A percentile compares a stretch with the other conserved stretches of the same genome.
Conservation (phyloP, 2,113 vertebrate species). For the Psilopogon haemacephalus region DNA sequence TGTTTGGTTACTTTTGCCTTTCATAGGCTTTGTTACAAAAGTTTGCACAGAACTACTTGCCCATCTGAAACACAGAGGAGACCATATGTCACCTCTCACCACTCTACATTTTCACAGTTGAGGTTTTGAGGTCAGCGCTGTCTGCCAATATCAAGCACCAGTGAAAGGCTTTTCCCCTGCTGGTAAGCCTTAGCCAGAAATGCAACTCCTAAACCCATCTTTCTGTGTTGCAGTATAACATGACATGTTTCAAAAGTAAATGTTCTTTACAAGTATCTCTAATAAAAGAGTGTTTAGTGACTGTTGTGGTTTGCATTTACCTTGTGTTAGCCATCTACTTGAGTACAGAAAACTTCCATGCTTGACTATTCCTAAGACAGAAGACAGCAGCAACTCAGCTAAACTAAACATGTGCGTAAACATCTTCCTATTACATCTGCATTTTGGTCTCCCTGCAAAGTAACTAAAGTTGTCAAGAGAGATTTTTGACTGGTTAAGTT, state of each 20-base stretch:
- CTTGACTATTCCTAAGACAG: conserved; percentile 37
- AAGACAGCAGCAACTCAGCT: conserved; percentile 25
- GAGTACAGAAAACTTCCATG: conserved; percentile 40
- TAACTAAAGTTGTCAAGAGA: conserved; percentile 27
- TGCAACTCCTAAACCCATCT: background rate
- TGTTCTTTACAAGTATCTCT: background rate
- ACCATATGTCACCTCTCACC: background rate
- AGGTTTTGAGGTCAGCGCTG: conserved; percentile 13
- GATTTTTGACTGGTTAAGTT: background rate
- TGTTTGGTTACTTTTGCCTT: background rate
- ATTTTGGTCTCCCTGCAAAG: conserved; percentile 4
- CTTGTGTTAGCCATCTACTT: background rate
- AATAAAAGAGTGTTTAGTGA: background rate
- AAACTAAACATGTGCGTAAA: conserved; percentile 53
- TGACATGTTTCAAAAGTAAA: background rate
- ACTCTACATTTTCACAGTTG: background rate
- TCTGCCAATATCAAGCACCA: conserved; percentile 31
- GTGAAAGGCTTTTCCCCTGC: background rate
- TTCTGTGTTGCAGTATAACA: background rate
- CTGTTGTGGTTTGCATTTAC: background rate
- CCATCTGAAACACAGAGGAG: background rate
- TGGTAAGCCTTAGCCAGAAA: background rate
- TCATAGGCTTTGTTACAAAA: background rate
- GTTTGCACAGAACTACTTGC: background rate
- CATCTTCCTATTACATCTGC: conserved; percentile 5